These are phyloP conservation scores for Brassicogethes aeneus DNA, from an alignment of 2,888 invertebrate species.

Conservation along the genomic window DNA sequence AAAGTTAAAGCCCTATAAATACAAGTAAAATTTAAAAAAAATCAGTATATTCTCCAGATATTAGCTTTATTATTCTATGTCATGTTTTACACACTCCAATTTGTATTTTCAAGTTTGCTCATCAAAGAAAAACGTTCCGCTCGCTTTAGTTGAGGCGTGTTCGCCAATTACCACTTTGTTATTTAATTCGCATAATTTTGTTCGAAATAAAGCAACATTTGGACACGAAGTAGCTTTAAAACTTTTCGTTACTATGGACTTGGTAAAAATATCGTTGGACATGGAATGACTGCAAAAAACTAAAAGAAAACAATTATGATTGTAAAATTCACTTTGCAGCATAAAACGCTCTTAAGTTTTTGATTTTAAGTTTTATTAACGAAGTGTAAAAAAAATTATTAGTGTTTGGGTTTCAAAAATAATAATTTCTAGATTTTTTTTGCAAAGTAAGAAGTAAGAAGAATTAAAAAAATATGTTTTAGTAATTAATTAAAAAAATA, in stretches of 20 bases:
- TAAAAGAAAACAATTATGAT: slow-evolving; percentile 11
- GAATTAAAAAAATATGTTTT: too few species aligned
- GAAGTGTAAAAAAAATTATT: neutral
- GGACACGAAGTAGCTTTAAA: slow-evolving; percentile 17
- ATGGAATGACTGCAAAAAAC: slow-evolving; percentile 22
- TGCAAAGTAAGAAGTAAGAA: too few species aligned
- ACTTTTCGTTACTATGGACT: slow-evolving; percentile 16
- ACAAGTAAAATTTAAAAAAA: too few species aligned
- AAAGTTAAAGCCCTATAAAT: too few species aligned
- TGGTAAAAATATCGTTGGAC: slow-evolving; percentile 17
- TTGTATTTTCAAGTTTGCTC: neutral
- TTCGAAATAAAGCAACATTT: slow-evolving; percentile 12
- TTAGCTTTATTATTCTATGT: neutral
- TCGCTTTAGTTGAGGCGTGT: slow-evolving; percentile 10
- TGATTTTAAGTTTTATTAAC: neutral
- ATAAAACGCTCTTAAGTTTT: neutral
- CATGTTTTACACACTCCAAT: neutral
- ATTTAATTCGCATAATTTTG: slow-evolving; percentile 16
- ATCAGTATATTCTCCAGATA: too few species aligned
- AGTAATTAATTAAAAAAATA: too few species aligned
- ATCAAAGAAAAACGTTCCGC: slow-evolving; percentile 14
- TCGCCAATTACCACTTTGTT: slow-evolving; percentile 19
- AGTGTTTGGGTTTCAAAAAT: neutral
- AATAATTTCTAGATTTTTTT: too few species aligned
- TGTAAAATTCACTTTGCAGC: too few species aligned